Evolutionary conservation across 2,888 invertebrate species (phyloP), one percentile per base, ranked within the genome.

Genomic region (Nezara viridula): DNA sequence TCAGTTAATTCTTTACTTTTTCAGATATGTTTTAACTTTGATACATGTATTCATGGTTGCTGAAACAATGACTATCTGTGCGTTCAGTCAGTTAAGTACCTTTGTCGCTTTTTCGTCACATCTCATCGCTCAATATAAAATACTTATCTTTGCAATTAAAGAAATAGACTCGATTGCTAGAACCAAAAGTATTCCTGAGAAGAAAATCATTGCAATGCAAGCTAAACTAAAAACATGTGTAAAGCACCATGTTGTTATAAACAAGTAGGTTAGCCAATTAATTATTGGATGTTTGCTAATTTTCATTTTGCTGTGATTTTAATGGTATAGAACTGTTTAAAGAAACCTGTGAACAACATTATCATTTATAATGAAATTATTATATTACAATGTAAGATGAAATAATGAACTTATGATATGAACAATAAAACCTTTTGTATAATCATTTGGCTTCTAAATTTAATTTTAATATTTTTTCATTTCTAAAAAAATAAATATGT

Each of bases 71-170:
- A 37, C 32, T 21, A 32, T 73, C 1, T 19, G 19, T 73, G 66
- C 32, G 5, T 73, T 37, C 37, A 37, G 32, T 37, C 66, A 73
- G 32, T 37, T 73, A 24, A 73, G 66, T 37, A 7, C 9, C 6
- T 73, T 73, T 73, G 66, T 37, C 37, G 37, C 66, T 9, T 19
- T 73, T 73, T 32, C 66, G 19, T 73, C 66, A 19, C 32, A 73
- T 73, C 66, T 73, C 66, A 73, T 73, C 37, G 66, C 66, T 37
- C 66, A 73, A 7, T 73, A 73, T 73, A 32, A 73, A 37, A 73
- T 73, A 73, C 66, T 73, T 37, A 73, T 73, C 37, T 37, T 73
- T 9, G 66, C 66, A 37, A 73, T 73, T 37, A 73, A 73, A 73
- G 66, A 73, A 37, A 73, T 73, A 6, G 66, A 73, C 37, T 37